Evolutionary conservation across 2,888 invertebrate genomes (phyloP).

Genomic region (Melanotus villosus): DNA sequence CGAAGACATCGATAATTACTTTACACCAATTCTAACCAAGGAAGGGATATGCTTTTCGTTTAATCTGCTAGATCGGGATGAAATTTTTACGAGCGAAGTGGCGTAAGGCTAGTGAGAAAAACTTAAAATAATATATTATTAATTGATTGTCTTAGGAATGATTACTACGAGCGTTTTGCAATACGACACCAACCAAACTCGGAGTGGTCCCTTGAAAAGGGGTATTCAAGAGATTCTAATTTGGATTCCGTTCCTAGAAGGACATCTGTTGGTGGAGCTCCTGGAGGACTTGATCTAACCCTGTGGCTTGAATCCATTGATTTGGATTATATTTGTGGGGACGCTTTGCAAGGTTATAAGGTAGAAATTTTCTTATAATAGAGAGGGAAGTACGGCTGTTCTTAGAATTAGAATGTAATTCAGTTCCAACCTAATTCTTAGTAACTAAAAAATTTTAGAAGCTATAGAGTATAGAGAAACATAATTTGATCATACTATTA

Average conservation of each 20-base stretch:
- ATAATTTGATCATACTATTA: too few species aligned
- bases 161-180: constrained; percentile 19
- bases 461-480: too few species aligned
- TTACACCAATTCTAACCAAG: constrained; percentile 78
- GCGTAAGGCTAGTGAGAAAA: constrained; percentile 65
- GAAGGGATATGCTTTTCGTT: constrained; percentile 83
- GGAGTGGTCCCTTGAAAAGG: constrained; percentile 77
- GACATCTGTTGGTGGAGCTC: constrained; percentile 77
- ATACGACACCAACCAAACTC: constrained; percentile 57
- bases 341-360: constrained; percentile 37
- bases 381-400: too few species aligned
- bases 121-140: background rate
- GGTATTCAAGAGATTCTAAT: constrained; percentile 70
- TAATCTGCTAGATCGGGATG: constrained; percentile 75
- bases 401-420: too few species aligned
- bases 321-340: constrained; percentile 76
- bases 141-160: background rate
- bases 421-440: too few species aligned
- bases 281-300: constrained; percentile 77
- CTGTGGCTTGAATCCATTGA: constrained; percentile 74
- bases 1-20: constrained; percentile 72
- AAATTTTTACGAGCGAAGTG: constrained; percentile 73
- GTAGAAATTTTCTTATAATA: too few species aligned
- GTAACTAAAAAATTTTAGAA: too few species aligned
- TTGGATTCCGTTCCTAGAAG: constrained; percentile 79